Percentiles rank a stretch among this genome's conserved stretches.
Evolutionary conservation across 2,888 invertebrate genomes (phyloP).

Genomic region (Agrilus mali): DNA sequence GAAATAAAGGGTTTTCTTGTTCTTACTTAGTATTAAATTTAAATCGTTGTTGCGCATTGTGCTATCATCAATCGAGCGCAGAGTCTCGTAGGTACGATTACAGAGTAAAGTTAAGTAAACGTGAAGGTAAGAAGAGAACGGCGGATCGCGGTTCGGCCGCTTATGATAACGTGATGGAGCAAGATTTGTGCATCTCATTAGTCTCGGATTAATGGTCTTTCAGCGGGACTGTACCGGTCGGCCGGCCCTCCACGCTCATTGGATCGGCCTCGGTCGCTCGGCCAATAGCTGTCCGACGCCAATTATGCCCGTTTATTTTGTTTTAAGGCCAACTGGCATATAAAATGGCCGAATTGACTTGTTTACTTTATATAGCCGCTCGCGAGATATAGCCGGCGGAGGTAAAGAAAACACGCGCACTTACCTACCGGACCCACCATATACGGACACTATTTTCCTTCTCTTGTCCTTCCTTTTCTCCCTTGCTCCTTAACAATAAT

Average conservation of each 20-base stretch:
- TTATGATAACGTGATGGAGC: conserved; percentile 13
- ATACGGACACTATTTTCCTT: too few relatives aligned
- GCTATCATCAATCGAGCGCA: background rate
- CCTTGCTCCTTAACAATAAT: too few relatives aligned
- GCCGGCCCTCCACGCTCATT: conserved; percentile 21
- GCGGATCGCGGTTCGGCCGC: conserved; percentile 5
- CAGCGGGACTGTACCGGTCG: conserved; percentile 25
- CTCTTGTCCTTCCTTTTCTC: too few relatives aligned
- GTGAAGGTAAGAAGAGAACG: conserved; percentile 6
- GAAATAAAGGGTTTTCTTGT: too few relatives aligned
- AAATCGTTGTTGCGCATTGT: too few relatives aligned
- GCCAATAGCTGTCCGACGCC: conserved; percentile 29
- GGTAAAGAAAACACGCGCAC: too few relatives aligned
- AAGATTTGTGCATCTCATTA: conserved; percentile 31
- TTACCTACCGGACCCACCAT: too few relatives aligned
- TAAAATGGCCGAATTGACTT: conserved; percentile 32
- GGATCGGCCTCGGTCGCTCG: conserved; percentile 21
- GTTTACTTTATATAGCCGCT: conserved; percentile 16
- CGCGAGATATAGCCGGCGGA: background rate
- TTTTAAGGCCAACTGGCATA: conserved; percentile 31
- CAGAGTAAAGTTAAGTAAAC: conserved; percentile 2
- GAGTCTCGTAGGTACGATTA: background rate
- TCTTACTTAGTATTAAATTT: too few relatives aligned
- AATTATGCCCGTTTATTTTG: conserved; percentile 33
- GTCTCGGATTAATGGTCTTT: conserved; percentile 30